Percentiles rank a stretch among this genome's conserved stretches.
Conservation (phyloP, 2,797 vertebrate species). For the Liasis olivaceus region DNA sequence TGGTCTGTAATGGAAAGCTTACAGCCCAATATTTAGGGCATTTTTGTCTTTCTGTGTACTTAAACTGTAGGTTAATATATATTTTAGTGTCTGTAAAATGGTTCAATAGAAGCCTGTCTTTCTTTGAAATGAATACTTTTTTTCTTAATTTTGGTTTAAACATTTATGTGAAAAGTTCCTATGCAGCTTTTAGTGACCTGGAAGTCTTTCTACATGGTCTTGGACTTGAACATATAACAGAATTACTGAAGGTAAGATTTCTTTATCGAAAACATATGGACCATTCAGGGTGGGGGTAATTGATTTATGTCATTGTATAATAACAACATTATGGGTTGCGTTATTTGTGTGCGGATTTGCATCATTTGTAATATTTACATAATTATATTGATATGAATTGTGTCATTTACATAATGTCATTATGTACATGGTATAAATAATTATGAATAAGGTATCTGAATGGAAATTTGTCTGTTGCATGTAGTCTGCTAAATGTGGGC, state of each 20-base stretch:
- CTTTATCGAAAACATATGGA: constrained; percentile 14
- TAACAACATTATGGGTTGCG: background rate
- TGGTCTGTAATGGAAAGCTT: background rate
- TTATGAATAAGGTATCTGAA: background rate
- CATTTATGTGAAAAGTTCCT: constrained; percentile 69
- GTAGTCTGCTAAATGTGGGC: too few relatives aligned
- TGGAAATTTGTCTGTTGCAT: too few relatives aligned
- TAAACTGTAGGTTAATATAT: background rate
- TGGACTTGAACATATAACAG: constrained; percentile 81
- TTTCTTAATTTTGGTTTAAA: background rate
- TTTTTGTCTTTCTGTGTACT: background rate
- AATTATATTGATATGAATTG: background rate
- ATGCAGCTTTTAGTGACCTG: constrained; percentile 78
- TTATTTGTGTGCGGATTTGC: background rate
- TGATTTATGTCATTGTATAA: background rate
- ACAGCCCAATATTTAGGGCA: background rate
- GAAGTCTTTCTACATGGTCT: constrained; percentile 90
- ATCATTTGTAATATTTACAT: background rate
- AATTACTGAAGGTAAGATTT: constrained; percentile 79
- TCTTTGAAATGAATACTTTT: background rate
- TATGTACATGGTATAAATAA: background rate
- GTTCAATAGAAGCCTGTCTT: background rate
- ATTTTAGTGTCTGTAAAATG: background rate
- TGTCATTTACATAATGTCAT: background rate
- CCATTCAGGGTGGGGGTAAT: background rate